Evolutionary conservation across 2,797 vertebrate species (phyloP).

Genomic region (Parauchenoglanis ngamensis): DNA sequence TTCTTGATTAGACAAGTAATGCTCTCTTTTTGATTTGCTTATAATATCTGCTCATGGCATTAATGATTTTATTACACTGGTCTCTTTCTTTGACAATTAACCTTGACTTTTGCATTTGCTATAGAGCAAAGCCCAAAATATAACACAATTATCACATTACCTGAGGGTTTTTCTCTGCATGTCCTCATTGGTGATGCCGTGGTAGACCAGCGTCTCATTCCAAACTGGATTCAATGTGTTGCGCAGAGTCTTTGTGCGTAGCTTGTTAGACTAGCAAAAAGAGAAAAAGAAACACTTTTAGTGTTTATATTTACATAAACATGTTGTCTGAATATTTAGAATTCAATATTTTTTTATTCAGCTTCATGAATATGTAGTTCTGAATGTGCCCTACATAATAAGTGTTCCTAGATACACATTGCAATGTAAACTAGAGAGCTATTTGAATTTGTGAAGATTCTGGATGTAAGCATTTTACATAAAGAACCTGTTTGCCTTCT

Average conservation of each 20-base stretch:
- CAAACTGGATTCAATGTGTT: conserved; percentile 82
- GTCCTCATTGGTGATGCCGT: conserved; percentile 92
- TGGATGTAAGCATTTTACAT: background rate
- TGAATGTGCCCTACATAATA: background rate
- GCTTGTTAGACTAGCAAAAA: conserved; percentile 85
- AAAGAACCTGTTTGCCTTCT: background rate
- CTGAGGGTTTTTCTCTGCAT: conserved; percentile 92
- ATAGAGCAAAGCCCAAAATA: conserved; percentile 13
- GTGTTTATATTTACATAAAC: background rate
- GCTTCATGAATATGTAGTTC: background rate
- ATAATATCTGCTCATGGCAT: conserved; percentile 1
- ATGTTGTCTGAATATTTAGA: background rate
- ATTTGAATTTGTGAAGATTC: background rate
- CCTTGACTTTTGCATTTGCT: conserved; percentile 9
- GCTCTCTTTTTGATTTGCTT: conserved; percentile 2
- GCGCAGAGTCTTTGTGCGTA: conserved; percentile 90
- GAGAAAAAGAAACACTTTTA: background rate
- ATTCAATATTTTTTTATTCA: background rate
- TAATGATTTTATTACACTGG: background rate
- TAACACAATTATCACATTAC: conserved; percentile 59
- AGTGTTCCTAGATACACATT: background rate
- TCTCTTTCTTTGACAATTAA: conserved; percentile 20
- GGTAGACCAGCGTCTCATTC: conserved; percentile 89
- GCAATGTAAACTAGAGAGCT: background rate
- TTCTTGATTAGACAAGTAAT: conserved; percentile 16